Percentiles rank a stretch among this genome's conserved stretches.
Evolutionary conservation across 2,888 invertebrate genomes (phyloP).

Genomic region (Oligia strigilis): DNA sequence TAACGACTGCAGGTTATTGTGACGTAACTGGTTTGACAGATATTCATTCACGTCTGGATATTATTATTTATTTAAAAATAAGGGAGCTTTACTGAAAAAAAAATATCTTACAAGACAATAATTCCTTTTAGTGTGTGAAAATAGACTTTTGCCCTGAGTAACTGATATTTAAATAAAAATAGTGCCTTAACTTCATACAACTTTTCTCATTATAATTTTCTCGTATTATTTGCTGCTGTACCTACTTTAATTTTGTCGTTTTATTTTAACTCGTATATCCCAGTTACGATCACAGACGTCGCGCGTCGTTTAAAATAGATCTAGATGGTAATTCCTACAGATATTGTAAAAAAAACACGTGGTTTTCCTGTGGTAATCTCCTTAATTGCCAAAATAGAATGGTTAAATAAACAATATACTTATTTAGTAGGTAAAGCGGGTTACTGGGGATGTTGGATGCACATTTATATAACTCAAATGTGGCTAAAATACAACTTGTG

Average conservation of each 20-base stretch:
- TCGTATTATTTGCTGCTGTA: neutral
- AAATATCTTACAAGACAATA: neutral
- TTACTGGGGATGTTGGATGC: conserved; percentile 56
- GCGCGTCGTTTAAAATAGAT: conserved; percentile 54
- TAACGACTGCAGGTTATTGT: conserved; percentile 23
- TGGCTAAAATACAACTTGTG: conserved; percentile 21
- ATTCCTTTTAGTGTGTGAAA: neutral
- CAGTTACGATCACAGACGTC: conserved; percentile 49
- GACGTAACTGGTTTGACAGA: conserved; percentile 46
- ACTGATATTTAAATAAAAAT: neutral
- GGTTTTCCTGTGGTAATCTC: conserved; percentile 89
- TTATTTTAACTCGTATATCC: neutral
- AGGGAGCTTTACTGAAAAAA: neutral
- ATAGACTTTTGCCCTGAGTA: neutral
- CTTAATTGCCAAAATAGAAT: conserved; percentile 90
- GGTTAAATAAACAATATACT: conserved; percentile 68
- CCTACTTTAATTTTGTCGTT: neutral
- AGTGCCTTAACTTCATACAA: neutral
- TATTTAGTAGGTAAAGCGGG: conserved; percentile 67
- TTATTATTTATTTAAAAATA: neutral
- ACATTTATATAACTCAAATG: conserved; percentile 38
- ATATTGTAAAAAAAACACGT: conserved; percentile 66
- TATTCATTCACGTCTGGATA: neutral
- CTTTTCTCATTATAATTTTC: neutral
- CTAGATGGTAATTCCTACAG: conserved; percentile 62